Evolutionary conservation across 1,140 invertebrate genomes (phyloP).

Genomic region (Sarcophaga peregrina): DNA sequence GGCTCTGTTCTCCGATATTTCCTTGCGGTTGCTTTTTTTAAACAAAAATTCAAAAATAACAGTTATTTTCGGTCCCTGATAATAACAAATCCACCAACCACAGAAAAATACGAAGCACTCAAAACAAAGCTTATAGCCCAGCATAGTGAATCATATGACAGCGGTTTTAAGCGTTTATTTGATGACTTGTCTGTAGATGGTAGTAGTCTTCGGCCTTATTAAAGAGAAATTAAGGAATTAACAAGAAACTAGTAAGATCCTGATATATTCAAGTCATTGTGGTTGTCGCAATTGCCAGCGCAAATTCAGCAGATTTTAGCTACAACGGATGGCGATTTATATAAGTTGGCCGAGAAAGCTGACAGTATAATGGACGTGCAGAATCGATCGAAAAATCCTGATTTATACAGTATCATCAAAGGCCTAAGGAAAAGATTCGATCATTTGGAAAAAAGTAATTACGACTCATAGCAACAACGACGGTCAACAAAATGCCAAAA

Average conservation of each 20-base stretch:
- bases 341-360: background rate
- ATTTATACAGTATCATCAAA: background rate
- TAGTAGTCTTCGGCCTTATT: background rate
- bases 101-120: background rate
- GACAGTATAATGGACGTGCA: conserved; percentile 6
- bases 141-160: background rate
- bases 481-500: no score
- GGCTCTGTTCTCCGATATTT: no score
- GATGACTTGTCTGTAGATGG: background rate
- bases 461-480: no score
- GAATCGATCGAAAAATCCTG: background rate
- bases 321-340: background rate
- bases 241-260: background rate
- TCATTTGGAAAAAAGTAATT: no score
- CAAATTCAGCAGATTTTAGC: conserved; percentile 10
- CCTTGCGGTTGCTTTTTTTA: no score
- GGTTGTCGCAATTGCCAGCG: conserved; percentile 1
- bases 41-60: no score
- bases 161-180: background rate
- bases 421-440: no score
- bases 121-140: background rate
- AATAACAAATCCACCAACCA: background rate
- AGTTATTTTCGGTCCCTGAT: background rate
- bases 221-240: conserved; percentile 16
- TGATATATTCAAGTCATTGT: background rate